Conservation (phyloP, 2,888 invertebrate genomes). For the Encarsia formosa region DNA sequence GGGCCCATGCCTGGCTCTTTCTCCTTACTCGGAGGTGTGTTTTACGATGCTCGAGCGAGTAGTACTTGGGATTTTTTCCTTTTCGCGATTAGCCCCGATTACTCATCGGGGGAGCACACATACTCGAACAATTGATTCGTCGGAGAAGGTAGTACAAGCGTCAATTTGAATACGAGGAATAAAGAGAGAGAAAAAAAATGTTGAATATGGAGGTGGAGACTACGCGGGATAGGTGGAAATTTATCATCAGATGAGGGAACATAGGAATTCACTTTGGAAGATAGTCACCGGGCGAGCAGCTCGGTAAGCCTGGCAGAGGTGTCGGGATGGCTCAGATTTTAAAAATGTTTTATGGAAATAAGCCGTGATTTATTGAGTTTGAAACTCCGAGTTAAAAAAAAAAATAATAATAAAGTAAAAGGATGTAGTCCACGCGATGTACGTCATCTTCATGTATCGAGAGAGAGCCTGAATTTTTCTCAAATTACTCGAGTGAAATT, state of each 20-base stretch:
- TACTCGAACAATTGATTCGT: no score
- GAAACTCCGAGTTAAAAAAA: neutral
- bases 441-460: no score
- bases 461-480: no score
- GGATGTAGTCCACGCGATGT: neutral
- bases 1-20: no score
- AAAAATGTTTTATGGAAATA: slow-evolving; percentile 27
- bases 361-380: slow-evolving; percentile 19
- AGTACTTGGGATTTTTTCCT: no score
- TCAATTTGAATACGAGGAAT: no score
- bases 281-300: slow-evolving; percentile 6
- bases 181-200: no score
- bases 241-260: slow-evolving; percentile 11
- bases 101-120: no score
- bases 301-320: no score
- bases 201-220: neutral
- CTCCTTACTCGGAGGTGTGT: slow-evolving; percentile 29
- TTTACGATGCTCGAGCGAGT: slow-evolving; percentile 45
- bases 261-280: slow-evolving; percentile 23
- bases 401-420: neutral
- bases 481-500: no score
- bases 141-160: no score
- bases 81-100: slow-evolving; percentile 28
- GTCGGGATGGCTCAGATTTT: slow-evolving; percentile 10
- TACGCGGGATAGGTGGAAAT: neutral